These are phyloP conservation scores for Microplitis demolitor DNA, from an alignment of 1,140 invertebrate species.

Conservation along the genomic window DNA sequence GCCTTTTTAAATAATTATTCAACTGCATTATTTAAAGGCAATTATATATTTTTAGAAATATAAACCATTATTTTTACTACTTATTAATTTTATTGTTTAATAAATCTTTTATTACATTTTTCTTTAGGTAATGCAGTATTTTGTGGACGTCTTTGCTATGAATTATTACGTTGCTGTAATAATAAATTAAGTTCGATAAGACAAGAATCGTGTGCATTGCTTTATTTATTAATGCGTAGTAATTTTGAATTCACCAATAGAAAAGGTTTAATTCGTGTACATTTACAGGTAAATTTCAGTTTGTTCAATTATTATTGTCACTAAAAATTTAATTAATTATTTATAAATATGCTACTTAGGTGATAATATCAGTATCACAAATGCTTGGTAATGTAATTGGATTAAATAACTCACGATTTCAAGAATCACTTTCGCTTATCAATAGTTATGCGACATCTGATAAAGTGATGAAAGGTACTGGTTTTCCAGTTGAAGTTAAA, in stretches of 20 bases:
- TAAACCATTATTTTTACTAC: background rate
- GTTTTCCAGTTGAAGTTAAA: conserved; percentile 86
- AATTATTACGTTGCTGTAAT: conserved; percentile 80
- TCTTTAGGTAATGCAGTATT: conserved; percentile 76
- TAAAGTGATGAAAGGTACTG: conserved; percentile 90
- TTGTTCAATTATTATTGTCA: conserved; percentile 20
- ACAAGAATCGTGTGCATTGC: conserved; percentile 86
- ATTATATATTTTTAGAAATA: conserved; percentile 20
- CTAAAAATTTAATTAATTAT: conserved; percentile 6
- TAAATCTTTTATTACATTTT: conserved; percentile 17
- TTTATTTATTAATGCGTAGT: conserved; percentile 90
- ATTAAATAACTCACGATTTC: conserved; percentile 86
- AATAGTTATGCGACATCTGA: conserved; percentile 92
- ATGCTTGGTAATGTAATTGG: conserved; percentile 85
- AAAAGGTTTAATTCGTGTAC: conserved; percentile 84
- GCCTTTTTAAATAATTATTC: conserved; percentile 92
- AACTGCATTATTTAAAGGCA: conserved; percentile 79
- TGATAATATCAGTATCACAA: conserved; percentile 91
- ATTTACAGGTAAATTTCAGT: conserved; percentile 69
- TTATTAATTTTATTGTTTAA: background rate
- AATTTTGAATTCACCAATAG: conserved; percentile 88
- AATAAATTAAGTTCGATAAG: conserved; percentile 79
- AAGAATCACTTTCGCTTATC: conserved; percentile 89
- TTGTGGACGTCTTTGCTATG: conserved; percentile 84
- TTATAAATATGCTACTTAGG: conserved; percentile 50